Conservation (phyloP, 37 sponge, comb jelly and placozoan species). For the Chondrosia reniformis region DNA sequence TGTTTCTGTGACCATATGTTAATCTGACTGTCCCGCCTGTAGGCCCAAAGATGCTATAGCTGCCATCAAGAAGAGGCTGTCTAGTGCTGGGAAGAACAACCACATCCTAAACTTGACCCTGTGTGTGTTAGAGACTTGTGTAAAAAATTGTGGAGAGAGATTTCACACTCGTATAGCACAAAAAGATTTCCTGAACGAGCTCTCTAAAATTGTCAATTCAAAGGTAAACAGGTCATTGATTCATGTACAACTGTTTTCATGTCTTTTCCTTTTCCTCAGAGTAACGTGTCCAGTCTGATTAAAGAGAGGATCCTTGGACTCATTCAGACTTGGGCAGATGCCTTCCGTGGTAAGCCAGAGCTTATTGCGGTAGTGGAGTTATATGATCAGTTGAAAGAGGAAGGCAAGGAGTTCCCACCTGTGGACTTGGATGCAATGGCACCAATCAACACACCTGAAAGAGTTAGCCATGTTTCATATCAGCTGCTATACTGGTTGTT, state of each 20-base stretch:
- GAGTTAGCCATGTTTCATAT: too few species aligned
- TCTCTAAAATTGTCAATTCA: slow-evolving; percentile 50
- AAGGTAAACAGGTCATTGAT: slow-evolving; percentile 59
- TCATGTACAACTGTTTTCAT: neutral
- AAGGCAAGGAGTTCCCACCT: slow-evolving; percentile 93
- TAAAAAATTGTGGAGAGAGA: slow-evolving; percentile 93
- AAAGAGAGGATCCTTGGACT: slow-evolving; percentile 75
- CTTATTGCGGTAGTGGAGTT: slow-evolving; percentile 63
- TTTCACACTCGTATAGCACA: slow-evolving; percentile 85
- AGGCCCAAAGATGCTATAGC: slow-evolving; percentile 86
- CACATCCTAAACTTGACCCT: slow-evolving; percentile 77
- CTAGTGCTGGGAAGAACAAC: slow-evolving; percentile 63
- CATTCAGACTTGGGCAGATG: slow-evolving; percentile 92
- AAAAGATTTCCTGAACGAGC: slow-evolving; percentile 84
- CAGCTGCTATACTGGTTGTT: too few species aligned
- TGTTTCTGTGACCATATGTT: too few species aligned
- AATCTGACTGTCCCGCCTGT: neutral
- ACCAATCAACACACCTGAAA: slow-evolving; percentile 79
- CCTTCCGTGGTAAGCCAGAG: slow-evolving; percentile 78
- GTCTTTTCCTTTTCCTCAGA: slow-evolving; percentile 29
- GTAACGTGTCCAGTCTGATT: slow-evolving; percentile 74
- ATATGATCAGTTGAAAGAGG: slow-evolving; percentile 70
- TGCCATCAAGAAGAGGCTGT: slow-evolving; percentile 84
- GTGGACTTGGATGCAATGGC: slow-evolving; percentile 86
- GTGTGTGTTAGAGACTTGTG: slow-evolving; percentile 87